Evolutionary conservation across 2,888 invertebrate genomes (phyloP), one percentile per base, ranked within the genome.

Genomic region (Scaptodrosophila latifasciaeformis): DNA sequence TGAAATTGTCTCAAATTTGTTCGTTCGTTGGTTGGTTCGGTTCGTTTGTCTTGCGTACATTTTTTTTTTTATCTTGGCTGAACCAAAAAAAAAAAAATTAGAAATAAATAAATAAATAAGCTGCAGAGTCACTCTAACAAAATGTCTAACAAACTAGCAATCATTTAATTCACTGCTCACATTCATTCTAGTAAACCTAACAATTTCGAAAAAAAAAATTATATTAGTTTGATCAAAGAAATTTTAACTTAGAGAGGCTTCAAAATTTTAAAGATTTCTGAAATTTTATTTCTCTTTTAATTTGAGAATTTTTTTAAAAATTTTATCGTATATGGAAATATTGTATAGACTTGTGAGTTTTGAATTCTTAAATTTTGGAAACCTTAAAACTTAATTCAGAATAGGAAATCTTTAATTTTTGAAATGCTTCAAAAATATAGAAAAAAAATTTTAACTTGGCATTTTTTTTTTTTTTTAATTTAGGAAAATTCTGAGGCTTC

Each of bases 1-100:
- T 65, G 63, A 66, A 60, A 69, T 55, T 57, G 65, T 72, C 72
- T 57, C 46, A 49, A 60, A 31, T 44, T 35, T 49, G 35, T 42
- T 42, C 27, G 52, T 30, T 50, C 34, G 53, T 62, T 54, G 15
- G 53, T 49, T 59, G 24, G 49, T 37, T 24, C 51, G n/a, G n/a
- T n/a, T 54, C 31, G 43, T 65, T 59, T 68, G 63, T 52, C 58
- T 69, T 72, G 69, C 50, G 50, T 56, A n/a, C 54, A 39, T 40
- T 49, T 42, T 49, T 54, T 37, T 37, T 37, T 13, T 58, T 40
- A 58, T 57, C 49, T 50, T 15, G 12, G 62, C 62, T 40, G 21
- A 18, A 35, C 27, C 7, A 2, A 37, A 37, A 18, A 2, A 17
- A 37, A 4, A 12, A 12, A 13, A 35, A 15, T 35, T 37, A 17